Evolutionary conservation across 2,797 vertebrate genomes (phyloP).

Genomic region (Allobates femoralis): DNA sequence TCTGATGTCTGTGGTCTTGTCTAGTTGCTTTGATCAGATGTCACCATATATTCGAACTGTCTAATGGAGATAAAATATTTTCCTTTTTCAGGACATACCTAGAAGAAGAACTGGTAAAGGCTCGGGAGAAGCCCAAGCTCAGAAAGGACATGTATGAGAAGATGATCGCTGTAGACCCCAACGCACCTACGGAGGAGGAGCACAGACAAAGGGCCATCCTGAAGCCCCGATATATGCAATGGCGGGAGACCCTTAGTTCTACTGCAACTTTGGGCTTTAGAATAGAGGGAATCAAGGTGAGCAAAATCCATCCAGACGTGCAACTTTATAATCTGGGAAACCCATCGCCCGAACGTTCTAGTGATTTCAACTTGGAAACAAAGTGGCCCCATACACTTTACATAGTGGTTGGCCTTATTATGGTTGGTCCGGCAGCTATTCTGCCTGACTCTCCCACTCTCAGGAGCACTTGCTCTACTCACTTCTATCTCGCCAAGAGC

Average conservation of each 20-base stretch:
- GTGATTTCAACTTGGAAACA: too few species aligned
- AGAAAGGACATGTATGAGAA: slow-evolving; percentile 89
- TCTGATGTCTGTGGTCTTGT: too few species aligned
- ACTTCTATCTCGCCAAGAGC: too few species aligned
- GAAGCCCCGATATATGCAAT: slow-evolving; percentile 89
- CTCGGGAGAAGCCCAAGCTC: slow-evolving; percentile 72
- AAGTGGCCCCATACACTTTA: too few species aligned
- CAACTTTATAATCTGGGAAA: too few species aligned
- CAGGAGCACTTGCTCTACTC: too few species aligned
- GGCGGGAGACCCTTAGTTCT: slow-evolving; percentile 84
- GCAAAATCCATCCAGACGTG: background rate
- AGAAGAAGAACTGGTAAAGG: slow-evolving; percentile 84
- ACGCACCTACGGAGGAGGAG: slow-evolving; percentile 81
- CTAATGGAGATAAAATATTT: too few species aligned
- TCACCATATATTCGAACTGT: background rate
- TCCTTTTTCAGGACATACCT: slow-evolving; percentile 81
- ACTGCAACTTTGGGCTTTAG: slow-evolving; percentile 85
- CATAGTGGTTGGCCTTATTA: too few species aligned
- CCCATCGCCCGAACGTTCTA: too few species aligned
- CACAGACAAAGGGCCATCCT: slow-evolving; percentile 79
- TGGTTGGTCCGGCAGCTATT: too few species aligned
- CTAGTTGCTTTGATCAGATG: background rate
- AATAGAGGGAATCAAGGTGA: slow-evolving; percentile 88
- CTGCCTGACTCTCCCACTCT: too few species aligned
- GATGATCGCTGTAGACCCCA: slow-evolving; percentile 84